Evolutionary conservation across 92 coral and sea anemone species (phyloP).

Genomic region (Pocillopora meandrina): DNA sequence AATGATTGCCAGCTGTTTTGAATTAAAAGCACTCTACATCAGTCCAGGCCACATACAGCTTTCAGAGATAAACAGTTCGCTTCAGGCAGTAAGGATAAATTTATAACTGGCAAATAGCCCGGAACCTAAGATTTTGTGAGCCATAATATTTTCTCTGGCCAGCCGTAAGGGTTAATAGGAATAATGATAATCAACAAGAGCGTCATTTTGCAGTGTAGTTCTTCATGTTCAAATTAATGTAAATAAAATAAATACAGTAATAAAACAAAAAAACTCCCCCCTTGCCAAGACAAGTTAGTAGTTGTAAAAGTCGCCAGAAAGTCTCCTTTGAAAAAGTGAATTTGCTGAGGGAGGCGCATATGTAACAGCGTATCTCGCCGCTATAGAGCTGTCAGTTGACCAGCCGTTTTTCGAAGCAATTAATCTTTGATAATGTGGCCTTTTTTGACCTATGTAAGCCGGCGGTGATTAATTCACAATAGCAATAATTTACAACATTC

Average conservation of each 20-base stretch:
- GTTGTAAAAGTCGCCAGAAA: neutral
- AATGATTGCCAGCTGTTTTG: neutral
- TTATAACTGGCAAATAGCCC: neutral
- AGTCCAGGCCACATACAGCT: constrained; percentile 9
- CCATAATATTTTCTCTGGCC: neutral
- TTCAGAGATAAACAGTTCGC: constrained; percentile 5
- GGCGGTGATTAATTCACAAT: constrained; percentile 4
- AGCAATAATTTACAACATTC: constrained; percentile 9
- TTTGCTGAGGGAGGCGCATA: neutral
- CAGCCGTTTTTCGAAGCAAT: constrained; percentile 13
- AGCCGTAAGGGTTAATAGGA: neutral
- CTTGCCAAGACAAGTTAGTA: neutral
- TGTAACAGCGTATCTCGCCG: neutral
- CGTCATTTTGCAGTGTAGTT: neutral
- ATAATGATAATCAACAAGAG: neutral
- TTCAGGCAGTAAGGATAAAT: neutral
- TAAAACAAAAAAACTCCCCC: neutral
- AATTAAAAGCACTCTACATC: neutral
- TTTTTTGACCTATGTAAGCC: constrained; percentile 28
- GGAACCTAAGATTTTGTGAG: neutral
- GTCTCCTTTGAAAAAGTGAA: neutral
- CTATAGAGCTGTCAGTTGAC: constrained; percentile 5
- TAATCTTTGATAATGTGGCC: constrained; percentile 35
- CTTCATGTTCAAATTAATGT: neutral
- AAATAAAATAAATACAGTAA: neutral